Evolutionary conservation across 2,797 vertebrate genomes (phyloP), one percentile per base, ranked within the genome.

Genomic region (Florisuga fusca): DNA sequence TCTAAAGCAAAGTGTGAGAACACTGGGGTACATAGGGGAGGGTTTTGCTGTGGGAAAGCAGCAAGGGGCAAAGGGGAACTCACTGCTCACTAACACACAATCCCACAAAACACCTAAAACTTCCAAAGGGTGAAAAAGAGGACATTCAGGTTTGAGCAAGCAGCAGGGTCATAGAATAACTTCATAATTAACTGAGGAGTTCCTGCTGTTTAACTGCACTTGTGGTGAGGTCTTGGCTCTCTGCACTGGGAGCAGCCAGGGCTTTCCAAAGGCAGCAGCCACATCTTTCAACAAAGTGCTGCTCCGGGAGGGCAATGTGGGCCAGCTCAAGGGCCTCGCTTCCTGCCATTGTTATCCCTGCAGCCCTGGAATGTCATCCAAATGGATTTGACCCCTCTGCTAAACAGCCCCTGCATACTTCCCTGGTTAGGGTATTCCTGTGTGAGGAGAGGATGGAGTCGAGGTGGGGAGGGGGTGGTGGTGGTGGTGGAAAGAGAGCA

Each of bases 321-420:
- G 96, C 88, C 93, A 91, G 89, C 92, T 87, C 46, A 84, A 96
- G 94, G 95, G 95, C 92, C 90, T 80, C 21, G 88, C 90, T 98
- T 98, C 98, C 98, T 98, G 97, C 93, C 89, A 97, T 98, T 98
- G 98, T 98, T 97, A 86, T 78, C 63, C 51, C 41, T 45, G 79
- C 94, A 90, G 87, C 91, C 82, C 89, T 97, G 96, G 97, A 98
- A 98, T 98, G 97, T 94, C 96, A 96, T 95, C 97, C 97, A 97
- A 98, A 98, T 98, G 96, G 96, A 96, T 98, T 97, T 98, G 98
- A 98, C 96, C 97, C 92, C 92, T 95, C 93, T 22, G 51, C 94
- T 96, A 96, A 97, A 97, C 92, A 97, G 94, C 87, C 84, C 63
- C 58, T 58, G 74, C 97, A 97, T 97, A 95, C 94, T 97, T 98